Evolutionary conservation across 2,797 vertebrate species (phyloP).

Genomic region (Alauda arvensis): DNA sequence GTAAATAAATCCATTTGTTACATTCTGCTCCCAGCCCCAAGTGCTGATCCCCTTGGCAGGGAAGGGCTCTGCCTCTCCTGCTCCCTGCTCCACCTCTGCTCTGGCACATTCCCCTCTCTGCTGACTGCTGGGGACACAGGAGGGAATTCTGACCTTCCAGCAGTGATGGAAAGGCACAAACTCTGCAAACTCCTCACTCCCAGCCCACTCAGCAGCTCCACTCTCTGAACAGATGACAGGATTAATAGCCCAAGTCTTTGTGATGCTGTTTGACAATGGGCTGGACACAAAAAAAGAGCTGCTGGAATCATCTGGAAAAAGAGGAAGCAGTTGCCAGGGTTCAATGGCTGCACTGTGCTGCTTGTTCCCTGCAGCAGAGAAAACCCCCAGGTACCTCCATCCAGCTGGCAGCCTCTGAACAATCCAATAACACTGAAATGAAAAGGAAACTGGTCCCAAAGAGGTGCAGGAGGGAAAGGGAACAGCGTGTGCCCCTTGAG

Average conservation of each 20-base stretch:
- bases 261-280: not conserved
- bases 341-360: not conserved
- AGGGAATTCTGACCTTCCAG: not conserved
- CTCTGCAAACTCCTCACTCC: not conserved
- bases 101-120: not conserved
- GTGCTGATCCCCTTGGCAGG: not conserved
- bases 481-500: not conserved
- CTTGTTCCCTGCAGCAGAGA: slow-evolving; percentile 12
- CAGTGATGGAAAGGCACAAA: not conserved
- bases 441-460: not conserved
- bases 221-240: not conserved
- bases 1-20: not conserved
- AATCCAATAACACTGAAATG: not conserved
- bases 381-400: not conserved
- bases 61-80: not conserved
- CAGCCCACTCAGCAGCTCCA: slow-evolving; percentile 39
- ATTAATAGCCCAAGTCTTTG: slow-evolving; percentile 24
- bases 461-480: not conserved
- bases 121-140: not conserved
- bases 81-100: not conserved
- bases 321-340: slow-evolving; percentile 29
- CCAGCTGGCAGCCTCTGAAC: slow-evolving; percentile 19
- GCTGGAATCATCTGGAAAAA: slow-evolving; percentile 58
- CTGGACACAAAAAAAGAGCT: slow-evolving; percentile 19
- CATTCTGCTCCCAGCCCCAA: not conserved